Base-by-base conservation (phyloP, 2,113 vertebrate genomes). In the Corythoichthys intestinalis region DNA sequence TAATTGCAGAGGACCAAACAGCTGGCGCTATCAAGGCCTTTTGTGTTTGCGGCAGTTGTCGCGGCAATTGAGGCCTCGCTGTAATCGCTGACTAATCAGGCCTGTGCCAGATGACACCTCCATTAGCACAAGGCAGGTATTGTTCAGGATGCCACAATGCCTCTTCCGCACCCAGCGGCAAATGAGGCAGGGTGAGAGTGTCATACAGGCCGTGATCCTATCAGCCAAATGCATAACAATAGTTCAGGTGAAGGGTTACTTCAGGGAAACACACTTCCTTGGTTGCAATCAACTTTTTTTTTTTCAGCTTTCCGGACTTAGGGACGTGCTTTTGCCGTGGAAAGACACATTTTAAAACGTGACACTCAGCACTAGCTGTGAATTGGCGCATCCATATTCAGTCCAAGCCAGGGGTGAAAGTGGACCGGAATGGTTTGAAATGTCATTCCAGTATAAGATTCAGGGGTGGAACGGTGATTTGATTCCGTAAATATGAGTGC, bases 31-130 rank as follows among this genome's bases (percentile, higher is more conserved):
- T 90, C 70, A 72, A 89, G 74, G 76, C 84, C 91, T 84, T 90
- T 94, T 93, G 92, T 93, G 90, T 86, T 83, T 84, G 86, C 84
- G 76, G 85, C 85, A 86, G 91, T 92, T 90, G 91, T 91, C 89
- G 91, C 88, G 84, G 88, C 89, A 89, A 90, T 91, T 66, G 79
- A 88, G 88, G 91, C 87, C 76, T 66, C 87, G 87, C 87, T 88
- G 88, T 93, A 93, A 93, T 92, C 91, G 91, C 91, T 90, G 85
- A 90, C 88, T 91, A 92, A 92, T 92, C 91, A 90, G 90, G 84
- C 87, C 88, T 88, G 83, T 83, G 85, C 85, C 75, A 84, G 88
- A 90, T 83, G 87, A 90, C 88, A 91, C 89, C 88, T 90, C 78
- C 86, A 83, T 78, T 75, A 79, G 84, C 86, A 85, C 88, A 89